Evolutionary conservation across 2,888 invertebrate genomes (phyloP), one percentile per base, ranked within the genome.

Genomic region (Meghimatium bilineatum): DNA sequence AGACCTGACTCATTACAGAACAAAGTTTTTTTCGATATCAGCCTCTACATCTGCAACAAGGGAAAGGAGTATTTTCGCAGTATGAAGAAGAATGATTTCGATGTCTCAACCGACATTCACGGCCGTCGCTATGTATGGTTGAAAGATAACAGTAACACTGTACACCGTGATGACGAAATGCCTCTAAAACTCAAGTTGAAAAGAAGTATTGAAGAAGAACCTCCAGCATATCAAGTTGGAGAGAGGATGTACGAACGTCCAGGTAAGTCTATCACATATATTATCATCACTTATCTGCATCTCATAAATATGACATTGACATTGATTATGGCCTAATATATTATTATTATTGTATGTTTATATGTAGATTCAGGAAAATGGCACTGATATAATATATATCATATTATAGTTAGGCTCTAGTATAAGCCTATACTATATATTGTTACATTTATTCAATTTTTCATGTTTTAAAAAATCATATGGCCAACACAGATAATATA

Each of bases 1-100:
- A 89, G 89, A 60, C 91, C 91, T 5, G 91, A 91, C 78, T 88
- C 89, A 20, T 81, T 91, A 29, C 91, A 91, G 84, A 91, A 91
- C 81, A 91, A 91, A 82, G 90, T 91, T 5, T 91, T 91, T 85
- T 91, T 91, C 82, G 91, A 91, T 85, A 88, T 91, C 12, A 91
- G 90, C 80, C 85, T 91, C 79, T 91, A 90, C 83, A 90, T 91
- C 75, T 90, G 90, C 85, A 91, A 90, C 85, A 87, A 91, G n/a
- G 90, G 91, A 14, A 91, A 91, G 86, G 91, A 91, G 79, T 90
- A 90, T 81, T 87, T 91, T 74, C 86, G 90, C 29, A 84, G 89
- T 71, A 91, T 91, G 90, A 89, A 89, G 26, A 91, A 91, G 82
- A 88, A 85, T 36, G 91, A 91, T 87, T 91, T 91, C 84, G 90